Evolutionary conservation across 1,140 invertebrate species (phyloP), one percentile per base, ranked within the genome.

Genomic region (Andrena cerasifolii): DNA sequence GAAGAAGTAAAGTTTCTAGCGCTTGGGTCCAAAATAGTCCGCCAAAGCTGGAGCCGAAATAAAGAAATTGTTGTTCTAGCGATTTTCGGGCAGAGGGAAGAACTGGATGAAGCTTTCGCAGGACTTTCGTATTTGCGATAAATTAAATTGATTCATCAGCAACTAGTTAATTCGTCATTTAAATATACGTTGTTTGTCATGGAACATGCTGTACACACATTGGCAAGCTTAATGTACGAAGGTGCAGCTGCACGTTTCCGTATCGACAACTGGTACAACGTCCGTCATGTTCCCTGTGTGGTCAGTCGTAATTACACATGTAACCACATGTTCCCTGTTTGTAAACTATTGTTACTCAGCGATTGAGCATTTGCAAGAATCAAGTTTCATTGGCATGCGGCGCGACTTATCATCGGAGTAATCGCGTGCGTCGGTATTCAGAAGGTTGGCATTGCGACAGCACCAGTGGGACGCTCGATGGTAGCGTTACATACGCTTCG

Each of bases 91-190:
- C 58, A 51, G 10, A 71, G 66, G 21, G 79, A 86, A 67, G 65
- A 88, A 21, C 28, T 90, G 3, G 79, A 87, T 10, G 72, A 87
- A n/a, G 12, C 73, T 10, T 81, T 90, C 10, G 78, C 87, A 0
- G 83, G 83, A 31, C 51, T 90, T 16, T 40, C 74, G 3, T 53
- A 62, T 61, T 73, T 88, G 43, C 66, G 63, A 45, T 87, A 71
- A n/a, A 10, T 26, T 18, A 33, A 67, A 43, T 28, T 21, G 0
- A 21, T 21, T 3, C 7, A 24, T 8, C 14, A 18, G 21, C 12
- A 36, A 47, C 6, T 2, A 8, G 2, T 12, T 28, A 24, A 16
- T 47, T 28, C 18, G 31, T 1, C 14, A 26, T 33, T 18, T 12
- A 18, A 2, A 21, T 26, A 45, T 58, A 67, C 14, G 33, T 43